Evolutionary conservation across 2,797 vertebrate genomes (phyloP), one percentile per base, ranked within the genome.

Genomic region (Microctenopoma stevenorrisi): DNA sequence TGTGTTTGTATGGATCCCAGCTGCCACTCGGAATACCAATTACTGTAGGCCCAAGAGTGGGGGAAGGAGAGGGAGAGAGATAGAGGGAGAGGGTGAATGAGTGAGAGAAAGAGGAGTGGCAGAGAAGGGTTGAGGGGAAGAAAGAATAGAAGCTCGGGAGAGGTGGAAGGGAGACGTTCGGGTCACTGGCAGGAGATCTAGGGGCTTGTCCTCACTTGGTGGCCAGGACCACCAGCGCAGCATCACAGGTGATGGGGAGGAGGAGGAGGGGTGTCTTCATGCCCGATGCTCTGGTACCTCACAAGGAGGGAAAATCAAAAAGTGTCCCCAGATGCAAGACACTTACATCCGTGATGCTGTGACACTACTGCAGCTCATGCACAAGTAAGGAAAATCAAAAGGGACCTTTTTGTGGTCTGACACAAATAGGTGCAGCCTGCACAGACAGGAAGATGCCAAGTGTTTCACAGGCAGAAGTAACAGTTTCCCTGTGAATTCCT

Each of bases 11-110:
- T 91, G 91, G 92, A 93, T 93, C 92, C 91, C 92, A 94, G 94
- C 92, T 94, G 93, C 94, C 93, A 90, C 90, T 94, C 89, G 90
- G 93, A 94, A 94, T 95, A 94, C 92, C 93, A 95, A 94, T 94
- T 94, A 94, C 91, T 89, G 90, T 80, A 80, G 87, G 88, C 88
- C 90, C 89, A 86, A 79, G 81, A 91, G 83, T 80, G 86, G 91
- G 89, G 84, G 83, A 75, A 81, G 74, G 74, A 83, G 74, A 67
- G 57, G 48, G 71, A 71, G 72, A 72, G 76, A 73, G 56, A 60
- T 11, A 63, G 51, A 49, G 57, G 26, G 47, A 59, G 37, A 61
- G 59, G 2, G 69, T 60, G 59, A 54, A n/a, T 14, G 60, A 48
- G 43, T 25, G 53, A 65, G 54, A 18, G 49, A 59, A n/a, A 38